Evolutionary conservation across 2,113 vertebrate genomes (phyloP).

Genomic region (Alethe castanea): DNA sequence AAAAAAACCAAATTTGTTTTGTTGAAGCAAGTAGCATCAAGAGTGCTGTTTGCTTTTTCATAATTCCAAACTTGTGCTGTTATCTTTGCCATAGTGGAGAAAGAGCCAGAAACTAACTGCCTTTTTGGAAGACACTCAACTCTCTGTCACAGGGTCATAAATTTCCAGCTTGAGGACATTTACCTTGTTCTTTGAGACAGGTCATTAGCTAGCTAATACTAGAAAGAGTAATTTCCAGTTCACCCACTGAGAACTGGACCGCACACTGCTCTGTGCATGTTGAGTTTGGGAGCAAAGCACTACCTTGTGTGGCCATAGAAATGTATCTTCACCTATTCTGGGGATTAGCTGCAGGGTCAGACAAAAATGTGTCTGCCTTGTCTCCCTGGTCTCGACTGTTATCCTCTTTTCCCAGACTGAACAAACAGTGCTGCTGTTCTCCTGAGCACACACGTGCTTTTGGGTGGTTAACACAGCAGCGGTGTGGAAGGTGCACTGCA

Average conservation of each 20-base stretch:
- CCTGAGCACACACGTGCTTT: neutral
- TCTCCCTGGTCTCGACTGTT: neutral
- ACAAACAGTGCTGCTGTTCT: neutral
- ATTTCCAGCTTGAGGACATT: neutral
- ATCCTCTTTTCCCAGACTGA: neutral
- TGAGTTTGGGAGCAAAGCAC: neutral
- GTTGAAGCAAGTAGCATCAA: neutral
- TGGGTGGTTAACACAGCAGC: neutral
- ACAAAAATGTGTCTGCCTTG: neutral
- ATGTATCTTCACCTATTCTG: neutral
- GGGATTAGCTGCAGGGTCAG: neutral
- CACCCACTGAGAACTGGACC: neutral
- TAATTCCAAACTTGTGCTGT: neutral
- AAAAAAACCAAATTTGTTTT: neutral
- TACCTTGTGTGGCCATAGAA: neutral
- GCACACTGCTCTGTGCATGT: fast-evolving
- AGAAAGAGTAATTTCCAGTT: neutral
- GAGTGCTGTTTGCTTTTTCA: neutral
- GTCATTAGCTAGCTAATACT: neutral
- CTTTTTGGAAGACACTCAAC: neutral
- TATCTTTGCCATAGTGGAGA: neutral
- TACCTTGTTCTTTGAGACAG: neutral
- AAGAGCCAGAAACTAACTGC: neutral
- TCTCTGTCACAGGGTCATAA: neutral
- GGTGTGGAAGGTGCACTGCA: neutral